phyloP scores from a whole-genome alignment of 2,888 invertebrate species.

The Theretra japonica region DNA sequence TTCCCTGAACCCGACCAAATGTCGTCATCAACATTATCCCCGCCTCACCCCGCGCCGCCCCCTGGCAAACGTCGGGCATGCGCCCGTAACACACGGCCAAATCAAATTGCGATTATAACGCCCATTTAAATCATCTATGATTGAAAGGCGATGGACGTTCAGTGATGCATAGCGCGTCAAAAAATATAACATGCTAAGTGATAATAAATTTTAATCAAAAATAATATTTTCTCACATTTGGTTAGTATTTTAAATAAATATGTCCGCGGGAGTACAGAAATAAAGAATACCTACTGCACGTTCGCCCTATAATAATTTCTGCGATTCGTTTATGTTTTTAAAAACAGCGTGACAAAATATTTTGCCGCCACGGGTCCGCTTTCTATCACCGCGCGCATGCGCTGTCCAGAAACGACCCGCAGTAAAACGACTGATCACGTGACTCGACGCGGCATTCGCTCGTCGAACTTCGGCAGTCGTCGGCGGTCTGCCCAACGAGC shows the following conservation, averaged over 20 bases:
- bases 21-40: conserved; percentile 74
- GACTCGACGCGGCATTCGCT: conserved; percentile 84
- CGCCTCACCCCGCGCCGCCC: conserved; percentile 43
- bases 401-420: conserved; percentile 80
- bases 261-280: no score
- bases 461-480: conserved; percentile 80
- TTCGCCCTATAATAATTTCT: no score
- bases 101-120: conserved; percentile 61
- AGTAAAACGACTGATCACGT: conserved; percentile 85
- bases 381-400: conserved; percentile 71
- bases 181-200: no score
- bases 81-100: conserved; percentile 65
- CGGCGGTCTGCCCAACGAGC: conserved; percentile 65
- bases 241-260: no score
- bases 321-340: conserved; percentile 31
- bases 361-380: conserved; percentile 71
- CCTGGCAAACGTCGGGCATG: conserved; percentile 58
- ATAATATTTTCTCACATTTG: no score
- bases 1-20: conserved; percentile 66
- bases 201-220: no score
- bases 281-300: no score
- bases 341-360: conserved; percentile 50
- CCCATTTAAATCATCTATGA: conserved; percentile 5
- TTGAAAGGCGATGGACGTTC: not conserved
- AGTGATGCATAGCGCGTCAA: not conserved